Conservation (phyloP, 2,797 vertebrate species). For the Luscinia luscinia region DNA sequence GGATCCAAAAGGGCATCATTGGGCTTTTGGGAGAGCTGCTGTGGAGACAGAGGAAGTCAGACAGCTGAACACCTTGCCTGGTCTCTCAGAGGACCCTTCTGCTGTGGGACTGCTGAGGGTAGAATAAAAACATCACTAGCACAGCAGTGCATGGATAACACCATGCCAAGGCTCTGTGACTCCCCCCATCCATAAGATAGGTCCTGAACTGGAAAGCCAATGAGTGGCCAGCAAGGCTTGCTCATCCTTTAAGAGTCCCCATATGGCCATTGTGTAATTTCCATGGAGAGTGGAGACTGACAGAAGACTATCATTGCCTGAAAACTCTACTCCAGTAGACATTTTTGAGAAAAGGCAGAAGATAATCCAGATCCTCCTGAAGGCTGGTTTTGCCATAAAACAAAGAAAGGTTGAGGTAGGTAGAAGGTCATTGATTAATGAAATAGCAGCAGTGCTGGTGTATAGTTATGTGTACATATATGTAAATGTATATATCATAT, state of each 20-base stretch:
- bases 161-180: accelerated
- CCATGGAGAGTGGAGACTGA: not conserved
- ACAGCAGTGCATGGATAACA: accelerated
- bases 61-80: not conserved
- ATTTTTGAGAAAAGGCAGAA: not conserved
- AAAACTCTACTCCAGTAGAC: not conserved
- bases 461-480: not conserved
- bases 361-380: not conserved
- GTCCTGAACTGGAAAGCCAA: not conserved
- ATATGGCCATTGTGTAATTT: too few relatives aligned
- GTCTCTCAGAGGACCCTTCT: not conserved
- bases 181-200: too few relatives aligned
- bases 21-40: not conserved
- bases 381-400: not conserved
- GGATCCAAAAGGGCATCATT: not conserved
- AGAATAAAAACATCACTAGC: accelerated
- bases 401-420: not conserved
- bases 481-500: not conserved
- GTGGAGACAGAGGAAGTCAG: not conserved
- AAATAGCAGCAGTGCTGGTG: not conserved
- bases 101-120: not conserved
- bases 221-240: not conserved
- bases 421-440: not conserved
- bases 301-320: not conserved
- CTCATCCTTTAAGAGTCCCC: not conserved